Evolutionary conservation across 2,888 invertebrate genomes (phyloP).

Genomic region (Campoplex capitator): DNA sequence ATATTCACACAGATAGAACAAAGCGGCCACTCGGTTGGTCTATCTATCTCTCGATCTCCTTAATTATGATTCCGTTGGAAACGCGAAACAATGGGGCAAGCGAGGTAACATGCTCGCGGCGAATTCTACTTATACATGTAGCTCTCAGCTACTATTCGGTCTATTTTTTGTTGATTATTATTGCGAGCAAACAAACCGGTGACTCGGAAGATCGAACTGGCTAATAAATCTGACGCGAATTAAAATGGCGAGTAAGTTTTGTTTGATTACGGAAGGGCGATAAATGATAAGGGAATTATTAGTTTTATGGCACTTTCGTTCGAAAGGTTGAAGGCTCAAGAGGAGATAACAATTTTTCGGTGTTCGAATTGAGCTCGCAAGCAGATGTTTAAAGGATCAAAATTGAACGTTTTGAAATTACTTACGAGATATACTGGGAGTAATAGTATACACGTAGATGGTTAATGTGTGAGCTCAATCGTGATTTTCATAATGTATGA

Average conservation of each 20-base stretch:
- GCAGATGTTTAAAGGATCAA: neutral
- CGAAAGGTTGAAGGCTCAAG: neutral
- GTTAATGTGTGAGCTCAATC: constrained; percentile 33
- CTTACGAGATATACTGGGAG: constrained; percentile 1
- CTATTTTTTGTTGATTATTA: neutral
- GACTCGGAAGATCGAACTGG: neutral
- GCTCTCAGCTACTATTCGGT: constrained; percentile 15
- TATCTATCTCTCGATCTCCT: constrained; percentile 77
- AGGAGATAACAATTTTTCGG: neutral
- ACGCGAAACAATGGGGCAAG: constrained; percentile 76
- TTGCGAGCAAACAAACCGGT: neutral
- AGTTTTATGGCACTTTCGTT: neutral
- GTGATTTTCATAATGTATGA: constrained; percentile 55
- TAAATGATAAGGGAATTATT: neutral
- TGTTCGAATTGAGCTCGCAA: neutral
- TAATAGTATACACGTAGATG: constrained; percentile 6
- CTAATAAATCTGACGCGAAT: neutral
- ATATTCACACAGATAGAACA: neutral
- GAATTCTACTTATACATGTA: constrained; percentile 6
- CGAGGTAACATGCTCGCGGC: constrained; percentile 34
- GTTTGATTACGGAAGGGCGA: neutral
- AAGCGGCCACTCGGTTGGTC: constrained; percentile 70
- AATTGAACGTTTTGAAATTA: constrained; percentile 8
- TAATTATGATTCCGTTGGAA: constrained; percentile 80
- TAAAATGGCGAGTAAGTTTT: neutral